Conservation (phyloP, 2,113 vertebrate species). For the Podocnemis expansa region DNA sequence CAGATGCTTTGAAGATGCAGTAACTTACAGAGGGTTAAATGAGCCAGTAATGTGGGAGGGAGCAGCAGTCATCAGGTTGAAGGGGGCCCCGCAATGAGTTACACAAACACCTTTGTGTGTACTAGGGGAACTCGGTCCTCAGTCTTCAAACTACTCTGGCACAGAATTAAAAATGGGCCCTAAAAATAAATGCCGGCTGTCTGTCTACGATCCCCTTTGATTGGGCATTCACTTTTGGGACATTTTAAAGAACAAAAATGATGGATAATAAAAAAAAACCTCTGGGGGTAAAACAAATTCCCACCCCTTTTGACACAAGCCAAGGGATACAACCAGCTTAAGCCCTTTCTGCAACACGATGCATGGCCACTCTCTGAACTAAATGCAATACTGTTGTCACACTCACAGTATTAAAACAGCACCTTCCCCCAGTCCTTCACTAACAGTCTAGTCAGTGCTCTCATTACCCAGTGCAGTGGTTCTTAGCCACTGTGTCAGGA, state of each 20-base stretch:
- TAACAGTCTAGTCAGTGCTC: not conserved
- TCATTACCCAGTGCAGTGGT: not conserved
- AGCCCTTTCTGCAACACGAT: fast-evolving
- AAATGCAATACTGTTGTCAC: not conserved
- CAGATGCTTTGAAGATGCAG: too few species aligned
- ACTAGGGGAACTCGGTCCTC: conserved; percentile 30
- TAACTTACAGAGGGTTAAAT: conserved; percentile 57
- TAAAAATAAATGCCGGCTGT: not conserved
- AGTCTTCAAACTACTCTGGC: not conserved
- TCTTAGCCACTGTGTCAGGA: too few species aligned
- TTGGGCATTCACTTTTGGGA: not conserved
- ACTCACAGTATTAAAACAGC: not conserved
- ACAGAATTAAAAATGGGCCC: not conserved
- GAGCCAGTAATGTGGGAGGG: conserved; percentile 50
- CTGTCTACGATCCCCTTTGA: not conserved
- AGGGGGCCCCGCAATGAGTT: conserved; percentile 49
- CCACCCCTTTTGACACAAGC: fast-evolving
- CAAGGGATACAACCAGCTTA: not conserved
- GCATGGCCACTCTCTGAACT: fast-evolving
- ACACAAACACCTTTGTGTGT: conserved; percentile 59
- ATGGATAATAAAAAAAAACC: not conserved
- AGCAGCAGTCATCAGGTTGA: conserved; percentile 59
- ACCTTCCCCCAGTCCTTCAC: not conserved
- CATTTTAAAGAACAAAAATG: not conserved
- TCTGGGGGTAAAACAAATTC: not conserved